Percentiles rank a stretch among this genome's conserved stretches.
These are phyloP conservation scores for Sterna hirundo DNA, from an alignment of 2,113 vertebrate species.

Conservation along the genomic window DNA sequence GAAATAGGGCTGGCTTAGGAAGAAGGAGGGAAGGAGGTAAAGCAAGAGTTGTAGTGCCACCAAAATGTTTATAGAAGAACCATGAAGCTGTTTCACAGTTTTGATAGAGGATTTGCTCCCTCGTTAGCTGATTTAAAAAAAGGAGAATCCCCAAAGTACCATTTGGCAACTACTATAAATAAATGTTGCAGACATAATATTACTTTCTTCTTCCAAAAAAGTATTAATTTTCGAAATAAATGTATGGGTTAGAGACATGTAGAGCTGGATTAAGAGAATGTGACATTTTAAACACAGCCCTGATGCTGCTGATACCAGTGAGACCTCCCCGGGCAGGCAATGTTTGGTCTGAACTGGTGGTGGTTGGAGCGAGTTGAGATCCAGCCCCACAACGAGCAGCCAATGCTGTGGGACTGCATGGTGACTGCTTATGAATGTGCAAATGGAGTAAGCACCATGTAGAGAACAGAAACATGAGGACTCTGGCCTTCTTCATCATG, in stretches of 20 bases:
- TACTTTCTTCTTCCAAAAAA: background rate
- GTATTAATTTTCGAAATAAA: background rate
- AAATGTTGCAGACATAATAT: background rate
- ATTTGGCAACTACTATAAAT: slow-evolving; percentile 33
- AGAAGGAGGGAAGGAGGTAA: background rate
- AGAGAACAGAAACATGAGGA: background rate
- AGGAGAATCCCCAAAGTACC: background rate
- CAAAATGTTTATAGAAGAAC: background rate
- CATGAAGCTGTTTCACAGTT: slow-evolving; percentile 10
- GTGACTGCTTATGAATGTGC: fast-evolving
- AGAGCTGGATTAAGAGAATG: background rate
- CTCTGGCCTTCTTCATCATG: background rate
- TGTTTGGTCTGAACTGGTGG: background rate
- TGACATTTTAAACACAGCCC: background rate
- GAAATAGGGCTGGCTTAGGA: background rate
- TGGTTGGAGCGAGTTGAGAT: background rate
- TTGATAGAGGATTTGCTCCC: background rate
- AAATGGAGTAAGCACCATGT: background rate
- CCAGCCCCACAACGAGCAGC: background rate
- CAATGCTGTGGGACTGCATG: background rate
- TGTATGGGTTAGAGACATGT: background rate
- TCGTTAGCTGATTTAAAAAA: background rate
- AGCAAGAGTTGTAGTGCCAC: background rate
- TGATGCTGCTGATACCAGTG: background rate
- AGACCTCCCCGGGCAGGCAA: fast-evolving